Evolutionary conservation across 2,888 invertebrate genomes (phyloP), one percentile per base, ranked within the genome.

Genomic region (Lamproptera curius): DNA sequence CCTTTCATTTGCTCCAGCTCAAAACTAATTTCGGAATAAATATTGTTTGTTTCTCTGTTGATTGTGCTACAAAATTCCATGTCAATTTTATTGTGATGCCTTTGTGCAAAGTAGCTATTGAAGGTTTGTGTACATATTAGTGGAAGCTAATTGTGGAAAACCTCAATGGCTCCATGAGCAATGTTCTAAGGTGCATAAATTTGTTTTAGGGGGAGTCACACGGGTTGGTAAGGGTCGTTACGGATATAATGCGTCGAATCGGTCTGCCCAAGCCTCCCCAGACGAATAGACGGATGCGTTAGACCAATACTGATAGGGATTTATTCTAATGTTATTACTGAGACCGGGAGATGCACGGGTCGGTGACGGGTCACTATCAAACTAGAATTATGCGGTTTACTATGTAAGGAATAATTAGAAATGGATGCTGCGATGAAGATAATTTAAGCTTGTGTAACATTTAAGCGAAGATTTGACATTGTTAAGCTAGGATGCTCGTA

Each of bases 201-300:
- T 48, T 48, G 47, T 48, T 48, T 48, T 48, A 48, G 47, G 47
- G 47, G 47, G 47, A 48, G 47, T 37, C 47, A 48, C 47, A 38
- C 47, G 47, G 47, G 47, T 20, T 48, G 47, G 47, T 48, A 48
- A 42, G 15, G 33, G 38, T 42, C 47, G 42, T 20, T 16, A 39
- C 20, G 31, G 43, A 31, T 44, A 15, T 20, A 38, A 38, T 14
- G 13, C 44, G 40, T 45, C 42, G 31, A 42, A 20, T 33, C 41
- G 33, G 33, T 14, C 42, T 41, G 42, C 38, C 33, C 17, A n/a
- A 16, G 34, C 20, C 20, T 13, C 31, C 17, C 20, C 11, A 11
- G 23, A 31, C 31, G 31, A 16, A 31, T 34, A 34, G 42, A 23
- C 15, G 6, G 20, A 13, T 15, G 44, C 31, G 37, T 31, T 31